Percentiles rank a stretch among this genome's conserved stretches.
Evolutionary conservation across 2,888 invertebrate genomes (phyloP).

Genomic region (Lycophotia porphyrea): DNA sequence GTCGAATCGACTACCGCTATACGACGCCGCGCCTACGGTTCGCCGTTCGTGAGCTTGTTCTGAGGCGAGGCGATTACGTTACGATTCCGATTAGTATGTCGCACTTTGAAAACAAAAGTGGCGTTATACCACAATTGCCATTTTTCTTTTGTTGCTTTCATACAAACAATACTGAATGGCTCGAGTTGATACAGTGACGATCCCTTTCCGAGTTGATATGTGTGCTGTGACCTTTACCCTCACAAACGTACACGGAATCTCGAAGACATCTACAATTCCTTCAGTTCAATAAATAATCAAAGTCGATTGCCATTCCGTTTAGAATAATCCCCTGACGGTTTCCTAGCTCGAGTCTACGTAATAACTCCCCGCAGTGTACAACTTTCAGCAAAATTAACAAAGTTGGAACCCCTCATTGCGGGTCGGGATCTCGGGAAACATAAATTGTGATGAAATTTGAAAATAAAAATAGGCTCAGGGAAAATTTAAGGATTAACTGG

Average conservation of each 20-base stretch:
- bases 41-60: too few species aligned
- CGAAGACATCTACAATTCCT: slow-evolving; percentile 52
- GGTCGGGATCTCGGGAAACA: slow-evolving; percentile 78
- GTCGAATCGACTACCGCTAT: too few species aligned
- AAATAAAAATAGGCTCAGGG: slow-evolving; percentile 81
- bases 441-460: slow-evolving; percentile 87
- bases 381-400: slow-evolving; percentile 88
- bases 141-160: too few species aligned
- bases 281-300: slow-evolving; percentile 61
- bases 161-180: too few species aligned
- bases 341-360: slow-evolving; percentile 75
- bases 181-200: too few species aligned
- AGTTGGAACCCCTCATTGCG: slow-evolving; percentile 80
- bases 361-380: slow-evolving; percentile 83
- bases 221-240: too few species aligned
- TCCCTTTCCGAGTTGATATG: too few species aligned
- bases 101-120: too few species aligned
- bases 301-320: slow-evolving; percentile 66
- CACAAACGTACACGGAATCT: slow-evolving; percentile 6
- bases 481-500: slow-evolving; percentile 71
- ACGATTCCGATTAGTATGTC: too few species aligned
- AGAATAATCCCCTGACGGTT: slow-evolving; percentile 68
- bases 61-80: too few species aligned
- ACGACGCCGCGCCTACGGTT: too few species aligned
- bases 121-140: too few species aligned